Percentiles rank a stretch among this genome's conserved stretches.
These are phyloP conservation scores for Labeo calbasu DNA, from an alignment of 2,797 vertebrate species.

Conservation along the genomic window DNA sequence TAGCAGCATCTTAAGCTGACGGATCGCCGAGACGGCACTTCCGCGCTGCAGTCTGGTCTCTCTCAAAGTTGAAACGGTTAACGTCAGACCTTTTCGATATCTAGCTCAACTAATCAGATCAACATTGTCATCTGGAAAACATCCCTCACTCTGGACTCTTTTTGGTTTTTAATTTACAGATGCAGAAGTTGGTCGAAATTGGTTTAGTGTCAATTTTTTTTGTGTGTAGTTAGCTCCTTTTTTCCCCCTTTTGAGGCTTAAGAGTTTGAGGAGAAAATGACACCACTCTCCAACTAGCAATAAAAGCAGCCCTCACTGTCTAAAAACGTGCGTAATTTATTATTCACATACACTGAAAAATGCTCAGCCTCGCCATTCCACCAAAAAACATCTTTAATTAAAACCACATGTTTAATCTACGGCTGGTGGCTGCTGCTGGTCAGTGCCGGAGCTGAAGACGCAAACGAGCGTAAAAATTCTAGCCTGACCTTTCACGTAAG, in stretches of 20 bases:
- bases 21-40: constrained; percentile 26
- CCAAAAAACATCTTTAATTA: constrained; percentile 82
- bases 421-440: constrained; percentile 51
- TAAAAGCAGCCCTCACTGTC: constrained; percentile 70
- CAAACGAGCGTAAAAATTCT: constrained; percentile 53
- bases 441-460: constrained; percentile 42
- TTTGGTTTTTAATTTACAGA: constrained; percentile 41
- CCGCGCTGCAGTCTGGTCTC: constrained; percentile 27
- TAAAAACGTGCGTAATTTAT: constrained; percentile 75
- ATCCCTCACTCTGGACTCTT: constrained; percentile 19
- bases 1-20: constrained; percentile 33
- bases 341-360: constrained; percentile 56
- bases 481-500: constrained; percentile 52
- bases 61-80: constrained; percentile 45
- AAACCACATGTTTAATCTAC: constrained; percentile 82
- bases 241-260: constrained; percentile 21
- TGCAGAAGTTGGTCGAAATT: constrained; percentile 43
- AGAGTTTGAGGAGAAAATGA: constrained; percentile 51
- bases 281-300: constrained; percentile 63
- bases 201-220: constrained; percentile 20
- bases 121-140: constrained; percentile 59
- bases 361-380: constrained; percentile 65
- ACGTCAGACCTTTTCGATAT: constrained; percentile 47
- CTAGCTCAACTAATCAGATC: constrained; percentile 54
- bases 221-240: constrained; percentile 7